Evolutionary conservation across 2,797 vertebrate species (phyloP).

Genomic region (Lepus townsendii): DNA sequence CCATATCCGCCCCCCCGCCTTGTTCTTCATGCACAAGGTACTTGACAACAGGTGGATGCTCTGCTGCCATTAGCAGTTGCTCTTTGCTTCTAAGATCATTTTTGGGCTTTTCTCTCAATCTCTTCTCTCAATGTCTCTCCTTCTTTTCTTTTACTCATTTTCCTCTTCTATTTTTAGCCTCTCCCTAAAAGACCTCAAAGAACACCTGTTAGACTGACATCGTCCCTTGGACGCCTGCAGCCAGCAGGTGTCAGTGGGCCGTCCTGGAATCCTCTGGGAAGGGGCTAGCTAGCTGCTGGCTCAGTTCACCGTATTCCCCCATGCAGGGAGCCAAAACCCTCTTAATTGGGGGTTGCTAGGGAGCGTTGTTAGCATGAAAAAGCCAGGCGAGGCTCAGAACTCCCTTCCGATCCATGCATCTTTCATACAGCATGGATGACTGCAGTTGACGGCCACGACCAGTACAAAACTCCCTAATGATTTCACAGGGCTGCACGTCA

Average conservation of each 20-base stretch:
- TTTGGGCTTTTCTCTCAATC: not conserved
- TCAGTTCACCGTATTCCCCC: not conserved
- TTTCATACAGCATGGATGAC: not conserved
- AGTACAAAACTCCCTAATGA: conserved; percentile 1
- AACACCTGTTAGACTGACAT: not conserved
- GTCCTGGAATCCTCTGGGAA: not conserved
- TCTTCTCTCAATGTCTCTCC: not conserved
- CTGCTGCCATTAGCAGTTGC: not conserved
- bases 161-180: not conserved
- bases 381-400: not conserved
- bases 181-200: not conserved
- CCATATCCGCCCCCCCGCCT: no score
- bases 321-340: not conserved
- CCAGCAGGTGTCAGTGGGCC: not conserved
- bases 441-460: not conserved
- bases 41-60: not conserved
- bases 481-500: not conserved
- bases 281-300: not conserved
- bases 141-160: not conserved
- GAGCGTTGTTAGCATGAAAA: conserved; percentile 1
- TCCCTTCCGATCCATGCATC: not conserved
- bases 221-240: not conserved
- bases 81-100: not conserved
- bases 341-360: conserved; percentile 58
- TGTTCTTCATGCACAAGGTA: not conserved